phyloP scores from a whole-genome alignment of 2,797 vertebrate genomes.

The Streptopelia turtur region DNA sequence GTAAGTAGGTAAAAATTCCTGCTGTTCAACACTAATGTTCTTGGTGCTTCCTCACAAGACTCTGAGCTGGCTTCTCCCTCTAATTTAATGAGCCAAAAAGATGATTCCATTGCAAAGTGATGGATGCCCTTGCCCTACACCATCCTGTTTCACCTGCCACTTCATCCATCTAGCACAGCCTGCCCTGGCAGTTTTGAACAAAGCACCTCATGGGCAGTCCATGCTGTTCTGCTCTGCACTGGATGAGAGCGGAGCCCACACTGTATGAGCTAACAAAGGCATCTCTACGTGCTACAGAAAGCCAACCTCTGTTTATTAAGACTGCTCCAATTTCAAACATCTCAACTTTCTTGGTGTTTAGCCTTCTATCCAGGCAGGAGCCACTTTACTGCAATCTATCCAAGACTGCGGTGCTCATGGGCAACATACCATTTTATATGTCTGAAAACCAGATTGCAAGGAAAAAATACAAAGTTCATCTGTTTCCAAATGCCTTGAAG shows the following conservation, averaged over 20 bases:
- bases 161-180: not conserved
- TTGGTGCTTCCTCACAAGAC: not conserved
- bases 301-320: not conserved
- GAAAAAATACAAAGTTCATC: not conserved
- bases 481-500: not conserved
- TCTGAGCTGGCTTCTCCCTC: not conserved
- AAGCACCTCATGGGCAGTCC: not conserved
- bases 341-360: not conserved
- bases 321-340: not conserved
- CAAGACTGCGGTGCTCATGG: not conserved
- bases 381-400: not conserved
- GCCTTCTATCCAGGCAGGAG: not conserved
- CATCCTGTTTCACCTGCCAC: not conserved
- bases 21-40: not conserved
- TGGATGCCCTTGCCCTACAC: not conserved
- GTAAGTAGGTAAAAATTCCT: not conserved
- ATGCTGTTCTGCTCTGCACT: not conserved
- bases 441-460: not conserved
- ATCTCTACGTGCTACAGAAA: not conserved
- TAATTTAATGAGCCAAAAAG: not conserved
- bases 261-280: not conserved
- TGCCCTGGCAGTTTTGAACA: not conserved
- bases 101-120: not conserved
- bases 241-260: accelerated
- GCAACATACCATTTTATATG: not conserved